Percentiles rank a stretch among this genome's conserved stretches.
Conservation (phyloP, 2,888 invertebrate genomes). For the Nomada ferruginata region DNA sequence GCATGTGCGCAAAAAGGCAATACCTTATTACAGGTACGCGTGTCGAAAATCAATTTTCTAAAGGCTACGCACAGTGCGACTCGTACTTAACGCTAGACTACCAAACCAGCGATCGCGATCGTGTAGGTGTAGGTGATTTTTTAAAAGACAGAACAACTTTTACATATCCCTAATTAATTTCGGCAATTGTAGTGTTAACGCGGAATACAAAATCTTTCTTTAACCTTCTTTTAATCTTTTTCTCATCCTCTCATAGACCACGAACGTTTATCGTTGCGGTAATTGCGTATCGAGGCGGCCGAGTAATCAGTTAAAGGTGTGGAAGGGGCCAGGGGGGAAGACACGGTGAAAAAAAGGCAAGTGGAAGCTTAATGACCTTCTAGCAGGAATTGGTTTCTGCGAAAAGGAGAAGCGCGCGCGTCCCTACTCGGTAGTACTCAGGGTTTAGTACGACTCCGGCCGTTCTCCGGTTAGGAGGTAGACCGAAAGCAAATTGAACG, state of each 20-base stretch:
- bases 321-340: neutral
- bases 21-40: neutral
- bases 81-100: neutral
- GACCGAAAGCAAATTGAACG: neutral
- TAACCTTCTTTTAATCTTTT: no score
- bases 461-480: slow-evolving; percentile 34
- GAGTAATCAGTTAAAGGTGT: neutral
- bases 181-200: no score
- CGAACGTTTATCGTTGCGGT: neutral
- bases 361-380: neutral
- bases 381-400: slow-evolving; percentile 46
- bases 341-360: neutral
- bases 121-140: no score
- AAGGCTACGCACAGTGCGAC: neutral
- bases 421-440: slow-evolving; percentile 8
- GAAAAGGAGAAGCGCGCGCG: slow-evolving; percentile 50
- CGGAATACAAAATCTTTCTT: no score
- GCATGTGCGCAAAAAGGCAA: neutral
- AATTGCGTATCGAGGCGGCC: neutral
- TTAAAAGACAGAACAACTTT: no score
- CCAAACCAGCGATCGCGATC: no score
- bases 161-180: no score
- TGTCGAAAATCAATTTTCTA: neutral
- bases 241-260: no score
- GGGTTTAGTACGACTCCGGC: slow-evolving; percentile 54